Conservation (phyloP, 2,797 vertebrate species). For the Gambusia yucatana region DNA sequence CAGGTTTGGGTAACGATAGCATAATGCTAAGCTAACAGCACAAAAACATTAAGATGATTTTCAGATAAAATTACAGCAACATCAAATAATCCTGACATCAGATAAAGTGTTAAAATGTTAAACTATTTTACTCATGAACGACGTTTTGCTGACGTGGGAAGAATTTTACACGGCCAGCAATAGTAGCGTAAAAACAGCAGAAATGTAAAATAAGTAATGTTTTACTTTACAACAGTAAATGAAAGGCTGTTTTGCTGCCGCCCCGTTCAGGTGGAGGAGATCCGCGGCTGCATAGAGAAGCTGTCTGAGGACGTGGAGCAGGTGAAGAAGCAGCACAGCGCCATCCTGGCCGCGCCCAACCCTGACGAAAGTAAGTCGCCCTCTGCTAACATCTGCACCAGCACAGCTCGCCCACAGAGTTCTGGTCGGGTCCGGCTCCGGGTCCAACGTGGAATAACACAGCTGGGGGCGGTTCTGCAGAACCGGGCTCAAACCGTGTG, state of each 20-base stretch:
- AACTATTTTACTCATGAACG: not conserved
- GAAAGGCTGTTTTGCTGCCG: no score
- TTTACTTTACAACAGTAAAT: no score
- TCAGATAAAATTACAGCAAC: not conserved
- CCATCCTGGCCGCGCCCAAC: constrained; percentile 93
- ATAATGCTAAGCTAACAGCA: not conserved
- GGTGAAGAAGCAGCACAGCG: constrained; percentile 97
- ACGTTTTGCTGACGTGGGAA: not conserved
- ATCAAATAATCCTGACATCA: no score
- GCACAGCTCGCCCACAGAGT: not conserved
- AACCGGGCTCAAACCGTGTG: not conserved
- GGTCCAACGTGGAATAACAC: not conserved
- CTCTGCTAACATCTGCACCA: not conserved
- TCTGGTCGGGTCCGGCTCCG: not conserved
- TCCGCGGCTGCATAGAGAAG: constrained; percentile 93
- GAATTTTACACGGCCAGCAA: not conserved
- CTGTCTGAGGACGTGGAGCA: constrained; percentile 94
- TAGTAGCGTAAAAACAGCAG: not conserved
- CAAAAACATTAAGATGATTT: not conserved
- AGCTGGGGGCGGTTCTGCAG: not conserved
- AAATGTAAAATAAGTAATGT: no score
- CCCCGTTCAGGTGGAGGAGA: constrained; percentile 92
- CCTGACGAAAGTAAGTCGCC: constrained; percentile 90
- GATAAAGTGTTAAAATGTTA: no score
- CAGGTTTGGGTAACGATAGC: not conserved